Evolutionary conservation across 2,888 invertebrate genomes (phyloP).

Genomic region (Rhogogaster chlorosoma): DNA sequence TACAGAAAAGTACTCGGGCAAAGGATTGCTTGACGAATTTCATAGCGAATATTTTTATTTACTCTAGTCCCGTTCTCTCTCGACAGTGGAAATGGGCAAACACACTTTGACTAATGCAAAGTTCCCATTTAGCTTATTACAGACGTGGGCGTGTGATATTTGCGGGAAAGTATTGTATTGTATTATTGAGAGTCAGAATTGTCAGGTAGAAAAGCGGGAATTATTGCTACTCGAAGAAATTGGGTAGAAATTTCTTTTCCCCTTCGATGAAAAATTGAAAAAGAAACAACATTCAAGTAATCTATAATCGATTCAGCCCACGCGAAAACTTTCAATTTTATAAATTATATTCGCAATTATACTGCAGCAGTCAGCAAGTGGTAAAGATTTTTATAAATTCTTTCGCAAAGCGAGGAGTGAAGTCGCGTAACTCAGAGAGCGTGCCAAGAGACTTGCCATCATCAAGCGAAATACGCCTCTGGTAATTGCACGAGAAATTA

Average conservation of each 20-base stretch:
- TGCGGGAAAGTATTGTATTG: not conserved
- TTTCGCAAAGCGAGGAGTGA: not conserved
- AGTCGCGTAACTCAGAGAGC: not conserved
- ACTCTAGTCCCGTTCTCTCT: not conserved
- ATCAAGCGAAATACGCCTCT: slow-evolving; percentile 21
- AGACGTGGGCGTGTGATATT: not conserved
- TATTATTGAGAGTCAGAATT: slow-evolving; percentile 1
- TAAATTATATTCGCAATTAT: not conserved
- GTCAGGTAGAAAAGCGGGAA: not conserved
- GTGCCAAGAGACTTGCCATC: slow-evolving; percentile 22
- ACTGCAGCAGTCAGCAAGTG: not conserved
- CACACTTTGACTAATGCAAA: slow-evolving; percentile 13
- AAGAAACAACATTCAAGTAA: not conserved
- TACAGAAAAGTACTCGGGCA: not conserved
- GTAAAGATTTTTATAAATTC: not conserved
- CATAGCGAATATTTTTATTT: not conserved
- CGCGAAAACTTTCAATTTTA: too few relatives aligned
- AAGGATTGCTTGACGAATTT: not conserved
- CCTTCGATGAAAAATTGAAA: not conserved
- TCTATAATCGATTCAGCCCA: too few relatives aligned
- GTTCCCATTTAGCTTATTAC: slow-evolving; percentile 8
- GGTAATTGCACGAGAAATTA: slow-evolving; percentile 54
- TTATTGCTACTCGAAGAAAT: not conserved
- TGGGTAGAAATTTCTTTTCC: not conserved
- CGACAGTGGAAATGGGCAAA: slow-evolving; percentile 5